Conservation (phyloP, 2,113 vertebrate species). For the Oreamnos americanus region DNA sequence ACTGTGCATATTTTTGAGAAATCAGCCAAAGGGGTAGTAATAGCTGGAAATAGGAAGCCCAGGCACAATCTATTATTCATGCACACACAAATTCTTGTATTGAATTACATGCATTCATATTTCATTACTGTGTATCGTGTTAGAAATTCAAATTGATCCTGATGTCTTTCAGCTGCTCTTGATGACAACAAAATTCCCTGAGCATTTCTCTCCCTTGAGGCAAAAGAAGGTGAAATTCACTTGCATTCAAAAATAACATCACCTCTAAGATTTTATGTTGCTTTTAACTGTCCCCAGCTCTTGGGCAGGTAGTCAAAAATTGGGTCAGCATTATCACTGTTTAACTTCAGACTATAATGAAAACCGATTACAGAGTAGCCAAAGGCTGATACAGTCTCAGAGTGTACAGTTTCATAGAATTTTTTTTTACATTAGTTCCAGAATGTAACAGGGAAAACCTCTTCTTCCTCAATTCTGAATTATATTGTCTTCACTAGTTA, state of each 20-base stretch:
- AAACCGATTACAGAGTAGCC: constrained; percentile 69
- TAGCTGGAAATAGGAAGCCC: not conserved
- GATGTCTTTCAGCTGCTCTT: constrained; percentile 32
- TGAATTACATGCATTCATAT: constrained; percentile 34
- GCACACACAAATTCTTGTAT: not conserved
- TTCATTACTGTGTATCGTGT: constrained; percentile 31
- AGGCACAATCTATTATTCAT: constrained; percentile 46
- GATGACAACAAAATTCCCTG: constrained; percentile 55
- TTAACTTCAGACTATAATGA: constrained; percentile 77
- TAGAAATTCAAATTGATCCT: constrained; percentile 43
- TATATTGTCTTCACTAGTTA: constrained; percentile 20
- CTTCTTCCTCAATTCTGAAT: constrained; percentile 12
- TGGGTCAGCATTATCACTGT: constrained; percentile 69
- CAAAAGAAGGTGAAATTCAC: constrained; percentile 61
- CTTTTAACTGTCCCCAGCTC: constrained; percentile 60
- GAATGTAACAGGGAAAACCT: not conserved
- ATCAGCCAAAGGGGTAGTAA: not conserved
- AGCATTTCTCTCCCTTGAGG: constrained; percentile 43
- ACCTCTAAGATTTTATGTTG: constrained; percentile 70
- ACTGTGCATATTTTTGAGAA: not conserved
- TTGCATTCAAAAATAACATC: constrained; percentile 73
- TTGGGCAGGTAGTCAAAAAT: constrained; percentile 75
- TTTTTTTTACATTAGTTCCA: constrained; percentile 69
- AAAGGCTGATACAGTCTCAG: constrained; percentile 71
- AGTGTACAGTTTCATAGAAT: constrained; percentile 55